These are phyloP conservation scores for Pseudorhombus dupliciocellatus DNA, from an alignment of 2,113 vertebrate genomes.

Conservation along the genomic window DNA sequence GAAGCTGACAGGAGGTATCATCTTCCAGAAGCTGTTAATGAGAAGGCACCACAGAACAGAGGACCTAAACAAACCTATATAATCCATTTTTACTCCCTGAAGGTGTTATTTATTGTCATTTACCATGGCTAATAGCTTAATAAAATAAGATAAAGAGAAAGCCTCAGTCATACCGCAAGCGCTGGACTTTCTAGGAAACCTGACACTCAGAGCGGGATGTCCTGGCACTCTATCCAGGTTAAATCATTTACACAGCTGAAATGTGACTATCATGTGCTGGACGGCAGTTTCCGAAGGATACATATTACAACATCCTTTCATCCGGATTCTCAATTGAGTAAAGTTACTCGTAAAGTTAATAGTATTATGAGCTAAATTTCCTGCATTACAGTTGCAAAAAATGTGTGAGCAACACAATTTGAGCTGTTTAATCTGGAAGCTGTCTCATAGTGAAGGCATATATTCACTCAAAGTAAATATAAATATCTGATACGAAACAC, in stretches of 20 bases:
- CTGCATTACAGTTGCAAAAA: no score
- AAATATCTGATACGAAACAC: neutral
- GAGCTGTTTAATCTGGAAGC: neutral
- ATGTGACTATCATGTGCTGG: neutral
- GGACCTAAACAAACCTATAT: neutral
- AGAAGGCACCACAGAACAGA: slow-evolving; percentile 2
- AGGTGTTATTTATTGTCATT: neutral
- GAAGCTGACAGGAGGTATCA: slow-evolving; percentile 6
- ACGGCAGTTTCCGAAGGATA: neutral
- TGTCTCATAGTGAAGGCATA: neutral
- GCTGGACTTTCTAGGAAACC: slow-evolving; percentile 40
- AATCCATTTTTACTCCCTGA: neutral
- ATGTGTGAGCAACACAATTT: neutral
- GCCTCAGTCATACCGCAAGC: no score
- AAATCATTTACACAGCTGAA: slow-evolving; percentile 31
- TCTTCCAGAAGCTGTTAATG: slow-evolving; percentile 8
- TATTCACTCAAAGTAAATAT: neutral
- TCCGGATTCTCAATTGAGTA: no score
- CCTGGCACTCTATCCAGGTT: neutral
- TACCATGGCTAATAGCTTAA: neutral
- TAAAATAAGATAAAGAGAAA: neutral
- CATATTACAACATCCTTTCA: no score
- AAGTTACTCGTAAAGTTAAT: no score
- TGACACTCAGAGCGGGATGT: slow-evolving; percentile 6
- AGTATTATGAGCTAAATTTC: no score